Base-by-base conservation (phyloP, 2,888 invertebrate species). In the Diachrysia chrysitis region DNA sequence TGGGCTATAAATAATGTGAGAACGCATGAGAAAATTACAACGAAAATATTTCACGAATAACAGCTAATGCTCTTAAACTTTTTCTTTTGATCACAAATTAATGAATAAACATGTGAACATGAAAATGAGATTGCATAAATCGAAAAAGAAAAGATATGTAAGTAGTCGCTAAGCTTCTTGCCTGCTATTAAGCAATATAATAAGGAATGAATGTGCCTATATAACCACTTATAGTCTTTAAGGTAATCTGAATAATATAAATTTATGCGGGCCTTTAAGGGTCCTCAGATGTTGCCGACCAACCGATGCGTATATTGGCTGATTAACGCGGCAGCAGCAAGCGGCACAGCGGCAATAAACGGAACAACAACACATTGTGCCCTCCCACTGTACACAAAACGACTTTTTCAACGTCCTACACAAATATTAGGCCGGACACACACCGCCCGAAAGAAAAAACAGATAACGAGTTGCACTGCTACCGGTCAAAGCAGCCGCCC, bases 351-450 rank as follows among this genome's bases (percentile, higher is more conserved):
- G 66, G 86, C 87, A 87, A 89, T 88, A 92, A 90, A 91, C 85
- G 83, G 81, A 87, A 88, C 85, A 89, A 87, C 79, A 83, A 73
- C 75, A 77, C 69, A 83, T 71, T 79, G 82, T 87, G 87, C 88
- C 89, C 90, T 88, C 90, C 91, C 92, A 91, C 92, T 85, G 86
- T 86, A 91, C 85, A 91, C 90, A 90, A 90, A 91, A 90, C 87
- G 86, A 87, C 89, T 92, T 92, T 93, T 92, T 91, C 83, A 85
- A 83, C 87, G 82, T 85, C 91, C 93, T 92, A 91, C 90, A 86
- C 93, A 93, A 94, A 95, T 92, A 95, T 94, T 93, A 92, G 92
- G 90, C 87, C 80, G 91, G 90, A 92, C 92, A 93, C 92, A 93
- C 92, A 93, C 87, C 88, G 88, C 81, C 87, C 85, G 84, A 84